Percentiles rank a stretch among this genome's conserved stretches.
These are phyloP conservation scores for Nebria ingens DNA, from an alignment of 1,140 invertebrate species.

Conservation along the genomic window DNA sequence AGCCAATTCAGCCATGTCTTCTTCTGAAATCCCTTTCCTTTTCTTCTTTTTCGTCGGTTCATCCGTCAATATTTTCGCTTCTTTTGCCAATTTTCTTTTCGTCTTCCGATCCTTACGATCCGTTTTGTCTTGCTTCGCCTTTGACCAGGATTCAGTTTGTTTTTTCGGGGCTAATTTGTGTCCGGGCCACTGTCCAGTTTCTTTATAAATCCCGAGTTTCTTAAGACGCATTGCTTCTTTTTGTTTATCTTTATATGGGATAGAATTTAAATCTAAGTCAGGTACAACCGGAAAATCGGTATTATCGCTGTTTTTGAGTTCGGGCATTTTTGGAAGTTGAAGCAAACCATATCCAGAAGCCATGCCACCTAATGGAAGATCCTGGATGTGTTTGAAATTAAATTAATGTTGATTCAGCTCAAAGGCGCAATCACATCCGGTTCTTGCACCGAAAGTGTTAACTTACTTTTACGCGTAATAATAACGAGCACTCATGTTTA, in stretches of 20 bases:
- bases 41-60: slow-evolving; percentile 32
- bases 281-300: slow-evolving; percentile 53
- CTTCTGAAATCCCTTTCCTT: slow-evolving; percentile 47
- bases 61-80: slow-evolving; percentile 36
- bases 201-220: slow-evolving; percentile 59
- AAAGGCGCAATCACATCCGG: slow-evolving; percentile 15
- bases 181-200: slow-evolving; percentile 68
- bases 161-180: slow-evolving; percentile 44
- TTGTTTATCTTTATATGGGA: slow-evolving; percentile 74
- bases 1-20: slow-evolving; percentile 74
- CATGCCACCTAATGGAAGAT: slow-evolving; percentile 76
- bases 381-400: slow-evolving; percentile 32
- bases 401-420: background rate
- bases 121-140: slow-evolving; percentile 62
- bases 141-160: slow-evolving; percentile 68
- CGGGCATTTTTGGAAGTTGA: slow-evolving; percentile 89
- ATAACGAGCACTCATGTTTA: slow-evolving; percentile 91
- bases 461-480: slow-evolving; percentile 67
- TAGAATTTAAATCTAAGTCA: slow-evolving; percentile 59
- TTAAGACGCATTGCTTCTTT: slow-evolving; percentile 60
- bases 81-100: slow-evolving; percentile 45
- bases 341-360: slow-evolving; percentile 83
- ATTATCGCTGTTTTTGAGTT: slow-evolving; percentile 63
- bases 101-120: slow-evolving; percentile 50
- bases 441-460: background rate